A percentile compares a stretch with the other conserved stretches of the same genome.
phyloP scores from a whole-genome alignment of 2,888 invertebrate genomes.

The Pachymerium ferrugineum region DNA sequence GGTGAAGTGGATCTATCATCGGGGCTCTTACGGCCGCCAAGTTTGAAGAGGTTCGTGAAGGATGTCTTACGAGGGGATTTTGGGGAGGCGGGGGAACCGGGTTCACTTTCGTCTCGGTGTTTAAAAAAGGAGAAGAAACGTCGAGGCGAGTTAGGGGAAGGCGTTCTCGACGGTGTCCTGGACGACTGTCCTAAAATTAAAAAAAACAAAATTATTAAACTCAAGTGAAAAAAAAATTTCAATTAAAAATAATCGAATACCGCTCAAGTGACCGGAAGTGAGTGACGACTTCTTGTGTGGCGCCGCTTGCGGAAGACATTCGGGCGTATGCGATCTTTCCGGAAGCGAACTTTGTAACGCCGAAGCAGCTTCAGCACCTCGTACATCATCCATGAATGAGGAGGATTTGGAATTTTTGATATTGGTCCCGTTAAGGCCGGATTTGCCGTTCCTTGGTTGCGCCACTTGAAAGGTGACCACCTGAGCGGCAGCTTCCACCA shows the following conservation, averaged over 20 bases:
- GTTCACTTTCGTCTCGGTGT: conserved; percentile 35
- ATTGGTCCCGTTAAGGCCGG: not conserved
- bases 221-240: no score
- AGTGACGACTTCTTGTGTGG: conserved; percentile 15
- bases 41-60: conserved; percentile 32
- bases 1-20: conserved; percentile 28
- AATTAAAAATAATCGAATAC: no score
- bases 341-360: conserved; percentile 17
- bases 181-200: no score
- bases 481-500: not conserved
- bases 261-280: conserved; percentile 9
- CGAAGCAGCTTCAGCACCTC: conserved; percentile 30
- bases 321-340: conserved; percentile 29
- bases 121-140: conserved; percentile 36
- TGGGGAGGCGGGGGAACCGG: conserved; percentile 35
- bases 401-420: conserved; percentile 31
- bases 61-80: conserved; percentile 33
- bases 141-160: conserved; percentile 36
- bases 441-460: not conserved
- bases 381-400: conserved; percentile 33
- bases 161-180: conserved; percentile 32
- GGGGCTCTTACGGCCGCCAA: conserved; percentile 2
- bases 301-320: conserved; percentile 26
- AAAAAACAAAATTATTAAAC: no score
- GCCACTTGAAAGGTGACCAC: not conserved